These are phyloP conservation scores for Nebria salina DNA, from an alignment of 2,888 invertebrate species.

Conservation along the genomic window DNA sequence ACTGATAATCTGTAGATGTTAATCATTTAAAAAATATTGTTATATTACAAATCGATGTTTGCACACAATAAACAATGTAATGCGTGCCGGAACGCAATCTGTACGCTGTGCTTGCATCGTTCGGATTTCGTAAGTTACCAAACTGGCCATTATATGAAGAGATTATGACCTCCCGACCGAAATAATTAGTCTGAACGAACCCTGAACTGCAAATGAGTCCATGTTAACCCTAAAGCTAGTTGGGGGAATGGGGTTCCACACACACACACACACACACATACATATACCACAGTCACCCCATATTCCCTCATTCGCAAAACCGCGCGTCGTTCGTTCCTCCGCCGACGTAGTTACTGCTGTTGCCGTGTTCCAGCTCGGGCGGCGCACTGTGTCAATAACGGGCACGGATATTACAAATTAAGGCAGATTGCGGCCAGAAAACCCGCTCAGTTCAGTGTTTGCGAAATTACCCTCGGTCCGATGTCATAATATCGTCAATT, in stretches of 20 bases:
- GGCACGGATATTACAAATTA: constrained; percentile 62
- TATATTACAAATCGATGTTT: not conserved
- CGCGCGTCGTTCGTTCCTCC: constrained; percentile 7
- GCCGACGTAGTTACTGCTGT: constrained; percentile 6
- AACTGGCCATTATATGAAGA: constrained; percentile 63
- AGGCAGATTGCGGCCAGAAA: constrained; percentile 60
- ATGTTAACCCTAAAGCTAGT: constrained; percentile 59
- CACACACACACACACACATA: constrained; percentile 17
- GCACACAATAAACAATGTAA: constrained; percentile 2
- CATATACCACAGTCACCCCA: not conserved
- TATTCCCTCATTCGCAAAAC: constrained; percentile 9
- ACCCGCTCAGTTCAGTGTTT: constrained; percentile 52
- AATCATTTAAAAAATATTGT: not conserved
- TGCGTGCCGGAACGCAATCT: not conserved
- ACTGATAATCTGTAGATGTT: not conserved
- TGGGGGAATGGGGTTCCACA: constrained; percentile 22
- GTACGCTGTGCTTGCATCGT: constrained; percentile 24
- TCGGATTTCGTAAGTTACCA: constrained; percentile 61
- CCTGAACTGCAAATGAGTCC: constrained; percentile 61
- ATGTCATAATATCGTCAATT: constrained; percentile 48
- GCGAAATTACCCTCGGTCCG: constrained; percentile 46
- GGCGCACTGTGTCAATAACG: constrained; percentile 62
- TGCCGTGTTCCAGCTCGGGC: constrained; percentile 13
- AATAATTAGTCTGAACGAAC: constrained; percentile 61
- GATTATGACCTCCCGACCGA: constrained; percentile 64